Percentiles rank a stretch among this genome's conserved stretches.
Evolutionary conservation across 2,888 invertebrate genomes (phyloP).

Genomic region (Endotricha flammealis): DNA sequence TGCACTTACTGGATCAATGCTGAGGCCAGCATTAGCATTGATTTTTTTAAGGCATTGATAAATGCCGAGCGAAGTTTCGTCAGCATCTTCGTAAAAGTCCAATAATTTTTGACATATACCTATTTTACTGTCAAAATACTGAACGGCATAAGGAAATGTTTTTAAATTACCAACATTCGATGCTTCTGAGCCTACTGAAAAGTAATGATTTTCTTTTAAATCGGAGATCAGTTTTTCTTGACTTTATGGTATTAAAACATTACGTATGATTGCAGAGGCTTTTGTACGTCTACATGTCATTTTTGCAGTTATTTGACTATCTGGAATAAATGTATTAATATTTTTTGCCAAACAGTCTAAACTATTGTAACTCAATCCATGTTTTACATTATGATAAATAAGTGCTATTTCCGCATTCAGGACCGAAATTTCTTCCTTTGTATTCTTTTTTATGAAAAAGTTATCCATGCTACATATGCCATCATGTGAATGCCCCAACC

Average conservation of each 20-base stretch:
- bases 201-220: background rate
- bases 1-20: conserved; percentile 1
- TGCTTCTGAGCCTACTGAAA: conserved; percentile 2
- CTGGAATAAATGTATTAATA: conserved; percentile 2
- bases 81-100: conserved; percentile 8
- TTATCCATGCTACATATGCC: too few relatives aligned
- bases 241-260: background rate
- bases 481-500: too few relatives aligned
- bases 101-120: conserved; percentile 7
- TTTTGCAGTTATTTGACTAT: conserved; percentile 4
- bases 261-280: background rate
- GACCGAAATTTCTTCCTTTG: background rate
- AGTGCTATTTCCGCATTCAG: background rate
- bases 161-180: conserved; percentile 3
- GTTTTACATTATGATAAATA: conserved; percentile 4
- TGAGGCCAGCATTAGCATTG: background rate
- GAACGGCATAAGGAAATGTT: conserved; percentile 7
- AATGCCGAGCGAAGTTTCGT: background rate
- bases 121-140: conserved; percentile 7
- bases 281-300: conserved; percentile 1
- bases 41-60: background rate
- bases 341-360: conserved; percentile 4
- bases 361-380: conserved; percentile 5
- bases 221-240: background rate
- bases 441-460: background rate